A percentile compares a stretch with the other conserved stretches of the same genome.
phyloP scores from a whole-genome alignment of 2,888 invertebrate genomes.

The Drosophila mulleri region DNA sequence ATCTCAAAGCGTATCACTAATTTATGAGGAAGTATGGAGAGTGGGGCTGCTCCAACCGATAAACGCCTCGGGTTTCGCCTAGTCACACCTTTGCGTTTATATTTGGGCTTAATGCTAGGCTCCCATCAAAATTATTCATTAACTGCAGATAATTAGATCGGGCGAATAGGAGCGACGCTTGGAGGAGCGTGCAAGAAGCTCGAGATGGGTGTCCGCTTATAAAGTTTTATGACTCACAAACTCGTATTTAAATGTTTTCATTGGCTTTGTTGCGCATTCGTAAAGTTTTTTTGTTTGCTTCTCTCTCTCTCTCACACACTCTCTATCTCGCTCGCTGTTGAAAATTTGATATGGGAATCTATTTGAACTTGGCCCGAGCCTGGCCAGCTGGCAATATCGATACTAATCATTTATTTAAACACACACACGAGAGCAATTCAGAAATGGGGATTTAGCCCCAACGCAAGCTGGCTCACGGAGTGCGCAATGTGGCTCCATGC shows the following conservation, averaged over 20 bases:
- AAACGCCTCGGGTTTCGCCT: not conserved
- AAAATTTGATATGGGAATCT: not conserved
- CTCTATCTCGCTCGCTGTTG: not conserved
- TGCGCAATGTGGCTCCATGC: not conserved
- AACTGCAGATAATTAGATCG: not conserved
- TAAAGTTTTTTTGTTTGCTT: not conserved
- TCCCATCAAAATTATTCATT: not conserved
- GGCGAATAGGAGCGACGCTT: not conserved
- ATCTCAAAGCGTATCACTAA: too few relatives aligned
- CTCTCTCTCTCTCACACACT: not conserved
- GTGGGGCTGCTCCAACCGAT: not conserved
- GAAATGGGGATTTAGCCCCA: not conserved
- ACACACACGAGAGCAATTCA: not conserved
- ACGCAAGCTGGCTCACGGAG: not conserved
- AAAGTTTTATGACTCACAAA: not conserved
- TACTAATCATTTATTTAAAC: slow-evolving; percentile 9
- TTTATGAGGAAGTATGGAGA: not conserved
- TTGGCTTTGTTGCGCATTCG: not conserved
- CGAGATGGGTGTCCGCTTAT: not conserved
- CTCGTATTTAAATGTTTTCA: slow-evolving; percentile 2
- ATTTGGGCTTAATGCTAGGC: not conserved
- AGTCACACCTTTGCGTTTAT: not conserved
- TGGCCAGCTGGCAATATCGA: slow-evolving; percentile 7
- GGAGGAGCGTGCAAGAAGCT: not conserved
- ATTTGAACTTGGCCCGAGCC: not conserved